These are phyloP conservation scores for Myotis pilosus DNA, from an alignment of 2,797 vertebrate species.

Conservation along the genomic window DNA sequence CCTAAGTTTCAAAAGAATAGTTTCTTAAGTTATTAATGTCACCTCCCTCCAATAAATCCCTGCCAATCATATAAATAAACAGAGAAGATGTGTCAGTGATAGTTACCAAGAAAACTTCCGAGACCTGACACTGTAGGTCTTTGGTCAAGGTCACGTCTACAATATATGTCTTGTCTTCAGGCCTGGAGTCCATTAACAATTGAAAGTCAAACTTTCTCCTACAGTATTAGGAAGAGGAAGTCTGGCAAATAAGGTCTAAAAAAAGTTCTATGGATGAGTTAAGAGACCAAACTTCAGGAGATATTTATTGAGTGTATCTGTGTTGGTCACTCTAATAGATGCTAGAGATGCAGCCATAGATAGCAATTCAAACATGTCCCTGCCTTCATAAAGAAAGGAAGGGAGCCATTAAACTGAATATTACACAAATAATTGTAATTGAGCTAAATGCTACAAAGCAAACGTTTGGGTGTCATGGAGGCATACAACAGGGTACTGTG, in stretches of 20 bases:
- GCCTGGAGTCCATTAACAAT: background rate
- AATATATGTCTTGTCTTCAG: background rate
- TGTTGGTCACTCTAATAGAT: background rate
- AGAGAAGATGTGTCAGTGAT: background rate
- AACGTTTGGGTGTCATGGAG: background rate
- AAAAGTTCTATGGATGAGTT: background rate
- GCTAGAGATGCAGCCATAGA: background rate
- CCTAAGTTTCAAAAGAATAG: constrained; percentile 28
- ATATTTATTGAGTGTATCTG: background rate
- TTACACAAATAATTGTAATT: background rate
- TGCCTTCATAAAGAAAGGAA: background rate
- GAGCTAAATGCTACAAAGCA: background rate
- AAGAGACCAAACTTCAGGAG: background rate
- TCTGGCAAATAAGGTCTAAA: background rate
- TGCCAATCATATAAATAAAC: background rate
- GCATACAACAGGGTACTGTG: background rate
- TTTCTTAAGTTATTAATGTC: background rate
- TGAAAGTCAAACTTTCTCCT: background rate
- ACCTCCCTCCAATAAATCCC: background rate
- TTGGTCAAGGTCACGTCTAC: background rate
- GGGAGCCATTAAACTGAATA: background rate
- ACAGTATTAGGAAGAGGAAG: background rate
- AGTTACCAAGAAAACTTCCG: background rate
- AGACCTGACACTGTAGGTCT: background rate
- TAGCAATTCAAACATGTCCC: background rate